Percentiles rank a stretch among this genome's conserved stretches.
These are phyloP conservation scores for Scrobipalpa costella DNA, from an alignment of 2,888 invertebrate species.

Conservation along the genomic window DNA sequence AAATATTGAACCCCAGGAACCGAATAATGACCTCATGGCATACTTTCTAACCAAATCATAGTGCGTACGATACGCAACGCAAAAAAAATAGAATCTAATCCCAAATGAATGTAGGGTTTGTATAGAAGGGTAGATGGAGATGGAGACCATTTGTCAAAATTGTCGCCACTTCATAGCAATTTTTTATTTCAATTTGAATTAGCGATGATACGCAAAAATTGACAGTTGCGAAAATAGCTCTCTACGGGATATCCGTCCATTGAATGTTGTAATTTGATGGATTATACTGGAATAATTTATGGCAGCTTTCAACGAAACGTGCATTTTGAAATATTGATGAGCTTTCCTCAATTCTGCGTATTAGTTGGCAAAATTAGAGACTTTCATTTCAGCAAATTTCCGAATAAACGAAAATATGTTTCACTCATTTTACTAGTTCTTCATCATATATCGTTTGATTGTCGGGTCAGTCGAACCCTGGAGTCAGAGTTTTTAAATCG, in stretches of 20 bases:
- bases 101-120: slow-evolving; percentile 31
- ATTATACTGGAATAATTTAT: background rate
- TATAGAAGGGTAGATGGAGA: slow-evolving; percentile 14
- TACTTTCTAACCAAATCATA: slow-evolving; percentile 60
- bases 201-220: slow-evolving; percentile 23
- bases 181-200: slow-evolving; percentile 29
- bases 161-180: slow-evolving; percentile 34
- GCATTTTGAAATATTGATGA: background rate
- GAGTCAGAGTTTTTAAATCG: too few relatives aligned
- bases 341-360: background rate
- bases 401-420: too few relatives aligned
- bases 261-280: background rate
- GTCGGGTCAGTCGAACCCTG: too few relatives aligned
- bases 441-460: too few relatives aligned
- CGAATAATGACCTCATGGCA: slow-evolving; percentile 54
- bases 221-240: slow-evolving; percentile 15
- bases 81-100: slow-evolving; percentile 7
- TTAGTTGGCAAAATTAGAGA: too few relatives aligned
- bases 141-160: slow-evolving; percentile 41
- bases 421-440: too few relatives aligned
- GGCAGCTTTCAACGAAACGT: background rate
- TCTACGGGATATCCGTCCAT: background rate
- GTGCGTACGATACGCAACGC: slow-evolving; percentile 13
- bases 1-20: slow-evolving; percentile 36
- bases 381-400: too few relatives aligned